Conservation (phyloP, 2,888 invertebrate genomes). For the Drosophila parthenogenetica region DNA sequence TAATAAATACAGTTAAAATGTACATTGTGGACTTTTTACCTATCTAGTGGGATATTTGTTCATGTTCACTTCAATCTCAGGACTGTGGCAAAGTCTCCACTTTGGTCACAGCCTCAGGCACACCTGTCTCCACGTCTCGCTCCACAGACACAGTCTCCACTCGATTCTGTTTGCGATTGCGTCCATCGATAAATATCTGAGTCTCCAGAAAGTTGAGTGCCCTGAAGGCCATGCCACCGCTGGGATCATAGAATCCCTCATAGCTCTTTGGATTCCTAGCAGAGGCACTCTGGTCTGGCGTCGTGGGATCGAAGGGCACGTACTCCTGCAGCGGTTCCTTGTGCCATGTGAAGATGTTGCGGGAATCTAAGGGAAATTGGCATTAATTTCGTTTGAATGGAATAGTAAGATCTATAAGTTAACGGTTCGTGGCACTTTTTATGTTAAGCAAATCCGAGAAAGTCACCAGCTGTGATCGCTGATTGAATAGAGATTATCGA, state of each 20-base stretch:
- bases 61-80: conserved; percentile 22
- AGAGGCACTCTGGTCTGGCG: conserved; percentile 69
- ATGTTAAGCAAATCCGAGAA: no score
- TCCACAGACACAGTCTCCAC: conserved; percentile 53
- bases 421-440: no score
- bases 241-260: conserved; percentile 78
- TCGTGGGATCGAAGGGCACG: conserved; percentile 76
- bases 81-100: conserved; percentile 9
- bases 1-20: conserved; percentile 74
- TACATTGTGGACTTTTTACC: conserved; percentile 63
- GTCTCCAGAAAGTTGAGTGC: conserved; percentile 83
- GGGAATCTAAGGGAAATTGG: conserved; percentile 75
- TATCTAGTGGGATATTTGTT: conserved; percentile 38
- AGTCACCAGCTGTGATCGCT: no score
- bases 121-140: conserved; percentile 42
- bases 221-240: conserved; percentile 80
- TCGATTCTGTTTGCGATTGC: conserved; percentile 25
- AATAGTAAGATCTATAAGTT: no score
- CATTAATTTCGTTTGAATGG: no score
- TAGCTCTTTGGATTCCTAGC: conserved; percentile 47
- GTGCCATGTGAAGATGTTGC: conserved; percentile 80
- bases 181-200: conserved; percentile 76
- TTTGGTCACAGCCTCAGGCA: conserved; percentile 40
- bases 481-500: no score
- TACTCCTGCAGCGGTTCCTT: conserved; percentile 77